Evolutionary conservation across 2,113 vertebrate species (phyloP).

Genomic region (Indicator maculatus): DNA sequence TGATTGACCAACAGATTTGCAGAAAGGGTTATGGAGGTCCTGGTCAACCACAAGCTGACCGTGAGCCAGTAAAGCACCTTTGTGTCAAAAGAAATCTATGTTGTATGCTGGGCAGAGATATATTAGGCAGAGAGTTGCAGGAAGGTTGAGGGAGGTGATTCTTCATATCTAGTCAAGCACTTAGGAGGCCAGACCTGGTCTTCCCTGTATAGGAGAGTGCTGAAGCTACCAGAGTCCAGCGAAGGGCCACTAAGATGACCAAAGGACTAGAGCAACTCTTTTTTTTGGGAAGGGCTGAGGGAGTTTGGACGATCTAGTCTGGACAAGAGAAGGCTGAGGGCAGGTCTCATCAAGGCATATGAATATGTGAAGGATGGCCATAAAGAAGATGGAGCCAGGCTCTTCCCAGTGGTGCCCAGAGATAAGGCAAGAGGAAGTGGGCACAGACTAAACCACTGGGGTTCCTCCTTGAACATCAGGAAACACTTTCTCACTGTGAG

Average conservation of each 20-base stretch:
- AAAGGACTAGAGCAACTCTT: not conserved
- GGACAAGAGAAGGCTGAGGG: not conserved
- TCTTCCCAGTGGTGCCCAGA: not conserved
- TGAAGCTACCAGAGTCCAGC: not conserved
- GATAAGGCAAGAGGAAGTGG: not conserved
- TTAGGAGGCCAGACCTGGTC: not conserved
- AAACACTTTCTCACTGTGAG: not conserved
- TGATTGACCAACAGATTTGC: not conserved
- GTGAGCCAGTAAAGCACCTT: not conserved
- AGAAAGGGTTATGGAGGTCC: not conserved
- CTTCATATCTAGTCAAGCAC: not conserved
- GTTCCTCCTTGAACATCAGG: not conserved
- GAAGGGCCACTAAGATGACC: not conserved
- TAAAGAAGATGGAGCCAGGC: not conserved
- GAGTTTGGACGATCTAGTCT: not conserved
- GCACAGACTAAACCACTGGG: not conserved
- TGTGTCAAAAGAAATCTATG: not conserved
- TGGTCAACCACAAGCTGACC: not conserved
- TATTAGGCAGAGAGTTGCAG: not conserved
- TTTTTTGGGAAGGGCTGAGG: not conserved
- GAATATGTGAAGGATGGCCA: not conserved
- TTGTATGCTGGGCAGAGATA: not conserved
- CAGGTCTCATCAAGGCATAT: accelerated
- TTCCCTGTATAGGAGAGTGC: not conserved
- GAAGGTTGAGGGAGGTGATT: not conserved